Base-by-base conservation (phyloP, 2,113 vertebrate genomes). In the Etia nguti region DNA sequence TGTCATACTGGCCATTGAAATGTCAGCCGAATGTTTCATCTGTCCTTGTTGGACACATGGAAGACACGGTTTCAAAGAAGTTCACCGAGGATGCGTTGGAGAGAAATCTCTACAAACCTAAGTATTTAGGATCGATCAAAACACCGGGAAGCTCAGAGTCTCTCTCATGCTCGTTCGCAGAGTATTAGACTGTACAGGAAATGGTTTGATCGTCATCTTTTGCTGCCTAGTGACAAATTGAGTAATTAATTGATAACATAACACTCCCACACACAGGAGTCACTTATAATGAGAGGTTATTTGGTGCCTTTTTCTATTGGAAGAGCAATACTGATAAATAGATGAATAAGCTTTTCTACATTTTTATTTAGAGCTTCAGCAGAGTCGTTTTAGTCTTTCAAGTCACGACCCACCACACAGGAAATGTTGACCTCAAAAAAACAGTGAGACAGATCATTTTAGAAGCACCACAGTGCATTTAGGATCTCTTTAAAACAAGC, bases 1-100 rank as follows among this genome's bases (percentile, higher is more conserved):
- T 91, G 73, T 89, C 89, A 73, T 60, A 3, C 22, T 6, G 68
- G 54, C 24, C 81, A 75, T 85, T 82, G 65, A 95, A 93, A 93
- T 92, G 91, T 91, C 93, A 95, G 87, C 68, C 1, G 81, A 85
- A 57, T 4, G 43, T 90, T 77, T 92, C 83, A 85, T 92, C 90
- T 52, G 81, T 80, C 34, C 70, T 81, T 83, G 91, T 82, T 68
- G 86, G 81, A 92, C 85, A 84, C 26, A 5, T 62, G 41, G 85
- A 88, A 83, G 88, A 90, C 55, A 41, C 8, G 6, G 43, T 57
- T 86, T 94, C 60, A 88, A 83, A 92, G 88, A 81, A 50, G 60
- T 46, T 81, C 12, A 16, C 82, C 12, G 70, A 13, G 46, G 86
- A 20, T 80, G 65, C 79, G 77, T 79, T 56, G 29, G 43, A 82